Evolutionary conservation across 2,113 vertebrate species (phyloP), one percentile per base, ranked within the genome.

Genomic region (Cariama cristata): DNA sequence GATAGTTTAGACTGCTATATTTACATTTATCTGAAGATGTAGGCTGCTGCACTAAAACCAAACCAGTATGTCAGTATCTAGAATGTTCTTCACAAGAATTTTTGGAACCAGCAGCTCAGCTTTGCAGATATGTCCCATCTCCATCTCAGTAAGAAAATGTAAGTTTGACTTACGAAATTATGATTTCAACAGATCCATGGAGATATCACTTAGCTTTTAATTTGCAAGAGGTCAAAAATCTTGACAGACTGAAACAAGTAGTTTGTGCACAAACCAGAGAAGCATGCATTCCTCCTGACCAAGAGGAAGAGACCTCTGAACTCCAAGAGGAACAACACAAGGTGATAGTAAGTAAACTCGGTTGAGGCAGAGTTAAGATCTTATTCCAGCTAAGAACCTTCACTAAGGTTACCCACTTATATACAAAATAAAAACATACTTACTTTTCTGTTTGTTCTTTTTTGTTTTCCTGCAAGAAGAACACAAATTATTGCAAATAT

Each of bases 361-460:
- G 35, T 0, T 14, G 58, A 71, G 35, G 35, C 7, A 27, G 23
- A 35, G 74, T 56, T 35, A 20, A 67, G 56, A 40, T 22, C 32
- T 42, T 47, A 62, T 12, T 53, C 27, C 62, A 85, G 86, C 47
- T 60, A 18, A 24, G 32, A 69, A 44, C 47, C 60, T 73, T 68
- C 50, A 33, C 38, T 30, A 63, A 12, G 18, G 14, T 72, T 17
- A 97, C 33, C 72, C 86, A 59, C 33, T 75, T 40, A n/a, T 7
- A 68, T n/a, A 49, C 14, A 67, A 38, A 92, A 93, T 67, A 90
- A 52, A 91, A 76, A 58, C 18, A 68, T 81, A 97, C 99, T 99
- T 98, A 99, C 99, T 98, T 98, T 99, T 99, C 98, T 99, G 99
- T 97, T 99, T 99, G 98, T 99, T 99, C 99, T 99, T 99, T 98